Evolutionary conservation across 1,140 invertebrate genomes (phyloP).

Genomic region (Dysdera silvatica): DNA sequence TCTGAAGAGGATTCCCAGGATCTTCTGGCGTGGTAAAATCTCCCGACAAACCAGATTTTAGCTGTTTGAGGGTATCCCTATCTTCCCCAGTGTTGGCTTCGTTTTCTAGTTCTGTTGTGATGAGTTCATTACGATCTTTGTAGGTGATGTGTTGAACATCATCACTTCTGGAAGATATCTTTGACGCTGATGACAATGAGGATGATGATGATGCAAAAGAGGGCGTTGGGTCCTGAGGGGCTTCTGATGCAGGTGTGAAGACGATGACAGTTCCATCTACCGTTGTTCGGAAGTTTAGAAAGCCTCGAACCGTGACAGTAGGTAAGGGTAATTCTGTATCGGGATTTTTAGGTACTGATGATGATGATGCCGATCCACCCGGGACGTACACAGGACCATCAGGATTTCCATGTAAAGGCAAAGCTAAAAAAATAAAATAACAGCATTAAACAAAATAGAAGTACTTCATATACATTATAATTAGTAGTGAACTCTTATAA

Average conservation of each 20-base stretch:
- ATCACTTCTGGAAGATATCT: conserved; percentile 1
- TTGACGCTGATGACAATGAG: background rate
- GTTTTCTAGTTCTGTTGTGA: conserved; percentile 18
- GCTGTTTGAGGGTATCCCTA: conserved; percentile 20
- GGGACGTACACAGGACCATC: conserved; percentile 21
- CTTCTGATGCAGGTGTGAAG: conserved; percentile 65
- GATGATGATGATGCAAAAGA: background rate
- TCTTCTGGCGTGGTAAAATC: conserved; percentile 12
- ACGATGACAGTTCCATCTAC: conserved; percentile 83
- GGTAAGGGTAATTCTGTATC: conserved; percentile 45
- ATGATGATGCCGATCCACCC: conserved; percentile 1
- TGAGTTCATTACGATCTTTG: background rate
- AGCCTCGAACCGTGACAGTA: conserved; percentile 77
- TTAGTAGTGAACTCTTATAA: too few species aligned
- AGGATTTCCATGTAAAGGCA: background rate
- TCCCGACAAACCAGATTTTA: conserved; percentile 15
- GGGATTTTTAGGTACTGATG: conserved; percentile 10
- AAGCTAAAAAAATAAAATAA: background rate
- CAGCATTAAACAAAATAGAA: too few species aligned
- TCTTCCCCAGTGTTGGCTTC: conserved; percentile 22
- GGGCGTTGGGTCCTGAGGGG: conserved; percentile 7
- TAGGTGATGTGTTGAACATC: conserved; percentile 16
- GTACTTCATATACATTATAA: too few species aligned
- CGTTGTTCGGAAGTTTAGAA: conserved; percentile 78
- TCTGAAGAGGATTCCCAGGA: conserved; percentile 9